Evolutionary conservation across 2,797 vertebrate species (phyloP).

Genomic region (Rallus crepitans): DNA sequence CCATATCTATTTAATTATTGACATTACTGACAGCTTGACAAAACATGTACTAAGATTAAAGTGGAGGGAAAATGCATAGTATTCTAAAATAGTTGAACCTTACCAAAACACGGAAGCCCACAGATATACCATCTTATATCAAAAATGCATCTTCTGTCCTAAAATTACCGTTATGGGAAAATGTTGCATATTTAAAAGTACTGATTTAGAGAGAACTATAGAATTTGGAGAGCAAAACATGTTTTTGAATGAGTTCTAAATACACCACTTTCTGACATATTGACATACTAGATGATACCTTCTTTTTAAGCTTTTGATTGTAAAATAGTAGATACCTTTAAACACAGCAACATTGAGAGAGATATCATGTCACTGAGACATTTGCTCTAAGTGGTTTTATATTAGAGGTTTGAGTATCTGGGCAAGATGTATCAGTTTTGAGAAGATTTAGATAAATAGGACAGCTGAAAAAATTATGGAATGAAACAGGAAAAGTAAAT

Average conservation of each 20-base stretch:
- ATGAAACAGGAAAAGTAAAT: not conserved
- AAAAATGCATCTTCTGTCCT: not conserved
- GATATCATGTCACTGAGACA: not conserved
- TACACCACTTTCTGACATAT: not conserved
- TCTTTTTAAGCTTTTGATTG: not conserved
- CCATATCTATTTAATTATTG: not conserved
- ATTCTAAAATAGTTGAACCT: not conserved
- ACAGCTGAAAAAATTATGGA: not conserved
- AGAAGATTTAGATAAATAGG: not conserved
- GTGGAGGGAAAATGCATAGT: accelerated
- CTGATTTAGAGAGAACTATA: not conserved
- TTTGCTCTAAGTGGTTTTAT: not conserved
- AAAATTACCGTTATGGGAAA: not conserved
- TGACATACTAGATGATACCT: not conserved
- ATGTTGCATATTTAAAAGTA: not conserved
- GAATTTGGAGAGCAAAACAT: not conserved
- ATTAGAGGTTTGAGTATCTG: not conserved
- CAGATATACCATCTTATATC: not conserved
- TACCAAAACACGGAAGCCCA: not conserved
- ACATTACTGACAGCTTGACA: not conserved
- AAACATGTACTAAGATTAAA: not conserved
- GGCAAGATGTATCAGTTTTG: not conserved
- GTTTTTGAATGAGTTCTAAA: not conserved
- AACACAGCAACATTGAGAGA: not conserved
- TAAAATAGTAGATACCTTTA: constrained; percentile 19